Percentiles rank a stretch among this genome's conserved stretches.
phyloP scores from a whole-genome alignment of 2,797 vertebrate genomes.

The Enteromius unitaeniatus region DNA sequence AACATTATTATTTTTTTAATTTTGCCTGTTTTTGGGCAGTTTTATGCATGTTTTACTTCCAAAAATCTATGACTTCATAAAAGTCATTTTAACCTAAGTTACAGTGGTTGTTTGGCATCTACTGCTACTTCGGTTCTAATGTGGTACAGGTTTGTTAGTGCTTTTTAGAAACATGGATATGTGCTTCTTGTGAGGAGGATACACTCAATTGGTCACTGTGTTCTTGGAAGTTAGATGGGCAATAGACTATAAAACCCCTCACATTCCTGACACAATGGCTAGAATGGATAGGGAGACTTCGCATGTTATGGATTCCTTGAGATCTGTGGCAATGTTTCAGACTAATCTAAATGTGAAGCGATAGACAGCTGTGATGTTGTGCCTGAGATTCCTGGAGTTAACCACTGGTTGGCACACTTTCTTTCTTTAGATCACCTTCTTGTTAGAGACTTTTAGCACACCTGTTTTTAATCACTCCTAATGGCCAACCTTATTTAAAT shows the following conservation, averaged over 20 bases:
- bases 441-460: too few species aligned
- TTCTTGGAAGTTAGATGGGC: constrained; percentile 68
- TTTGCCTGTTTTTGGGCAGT: neutral
- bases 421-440: too few species aligned
- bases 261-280: constrained; percentile 70
- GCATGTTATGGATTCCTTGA: constrained; percentile 70
- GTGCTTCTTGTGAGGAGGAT: constrained; percentile 59
- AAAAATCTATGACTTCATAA: too few species aligned
- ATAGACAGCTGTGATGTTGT: constrained; percentile 46
- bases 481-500: too few species aligned
- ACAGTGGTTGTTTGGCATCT: neutral
- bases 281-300: constrained; percentile 66
- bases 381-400: too few species aligned
- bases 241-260: constrained; percentile 74
- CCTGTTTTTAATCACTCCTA: too few species aligned
- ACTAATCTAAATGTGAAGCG: constrained; percentile 67
- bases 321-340: constrained; percentile 73
- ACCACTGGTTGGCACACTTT: too few species aligned
- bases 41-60: neutral
- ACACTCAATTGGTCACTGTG: constrained; percentile 63
- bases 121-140: neutral
- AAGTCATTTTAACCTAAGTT: neutral
- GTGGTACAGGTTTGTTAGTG: constrained; percentile 36
- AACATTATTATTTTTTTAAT: too few species aligned
- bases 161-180: constrained; percentile 55